phyloP scores from a whole-genome alignment of 2,888 invertebrate species.

The Zhengitettix transpicula region DNA sequence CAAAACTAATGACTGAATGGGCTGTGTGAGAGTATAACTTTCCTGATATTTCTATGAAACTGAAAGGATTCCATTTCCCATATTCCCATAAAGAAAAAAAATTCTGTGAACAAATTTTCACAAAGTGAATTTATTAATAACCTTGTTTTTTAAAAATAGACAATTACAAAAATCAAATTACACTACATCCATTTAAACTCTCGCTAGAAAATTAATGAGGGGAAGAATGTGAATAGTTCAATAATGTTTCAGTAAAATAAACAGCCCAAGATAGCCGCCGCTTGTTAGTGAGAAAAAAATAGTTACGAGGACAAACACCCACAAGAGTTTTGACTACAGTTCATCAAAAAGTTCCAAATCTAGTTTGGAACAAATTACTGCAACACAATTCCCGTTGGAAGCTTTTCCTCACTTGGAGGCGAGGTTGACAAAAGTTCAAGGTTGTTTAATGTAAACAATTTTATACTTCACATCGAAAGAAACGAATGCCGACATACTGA shows the following conservation, averaged over 20 bases:
- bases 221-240: not conserved
- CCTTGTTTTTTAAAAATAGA: not conserved
- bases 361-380: no score
- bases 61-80: not conserved
- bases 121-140: conserved; percentile 2
- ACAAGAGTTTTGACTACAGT: not conserved
- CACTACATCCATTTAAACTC: conserved; percentile 3
- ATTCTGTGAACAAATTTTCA: not conserved
- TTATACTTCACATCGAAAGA: no score
- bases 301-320: not conserved
- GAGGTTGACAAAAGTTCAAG: no score
- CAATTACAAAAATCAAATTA: not conserved
- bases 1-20: no score
- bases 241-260: not conserved
- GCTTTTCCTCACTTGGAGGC: no score
- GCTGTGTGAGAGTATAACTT: no score
- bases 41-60: no score
- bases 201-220: conserved; percentile 7
- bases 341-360: no score
- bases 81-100: not conserved
- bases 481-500: no score
- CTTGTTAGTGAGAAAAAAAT: not conserved
- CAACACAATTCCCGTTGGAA: no score
- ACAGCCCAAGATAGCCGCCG: not conserved
- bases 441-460: no score